Base-by-base conservation (phyloP, 2,888 invertebrate species). In the Reticulitermes lucifugus region DNA sequence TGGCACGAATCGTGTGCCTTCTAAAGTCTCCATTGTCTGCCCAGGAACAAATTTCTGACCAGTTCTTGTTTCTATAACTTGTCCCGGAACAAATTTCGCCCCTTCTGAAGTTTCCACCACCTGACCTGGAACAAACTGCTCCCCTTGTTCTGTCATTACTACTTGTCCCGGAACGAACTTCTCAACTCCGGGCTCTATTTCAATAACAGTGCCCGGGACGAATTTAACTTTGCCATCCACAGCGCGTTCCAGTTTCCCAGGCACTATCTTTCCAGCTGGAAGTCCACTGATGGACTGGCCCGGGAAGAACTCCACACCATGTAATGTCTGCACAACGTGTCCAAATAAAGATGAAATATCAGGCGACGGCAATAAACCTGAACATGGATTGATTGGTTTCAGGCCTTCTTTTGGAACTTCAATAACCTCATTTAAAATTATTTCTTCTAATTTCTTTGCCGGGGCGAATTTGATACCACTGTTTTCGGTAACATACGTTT, bases 51-150 rank as follows among this genome's bases (percentile, higher is more conserved):
- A 95, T 89, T 94, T 94, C 0, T 93, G 92, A 12, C 94, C 94
- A 79, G 92, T 92, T 89, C 93, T 92, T 0, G 95, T 94, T 88
- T 95, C 94, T 0, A 96, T 95, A 88, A 96, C 94, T 91, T 96
- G 95, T 3, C 96, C 96, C 5, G 96, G 95, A 25, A 96, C 95
- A 89, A 96, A 96, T 89, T 95, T 95, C 0, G 94, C 93, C 41
- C 94, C 94, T 88, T 93, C 93, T 80, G 92, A 91, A 3, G 95
- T 95, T 88, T 95, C 94, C n/a, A 95, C 93, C 0, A 95, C 94
- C 91, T 95, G 95, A 0, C 95, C 95, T 0, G 95, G 94, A 7
- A 95, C 93, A 88, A 95, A 95, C 87, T 95, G 94, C 88, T 94
- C 94, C 9, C 95, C 95, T 86, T 93, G 93, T 89, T 95, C 94